Base-by-base conservation (phyloP, 92 coral and sea anemone species). In the Palythoa grandis region DNA sequence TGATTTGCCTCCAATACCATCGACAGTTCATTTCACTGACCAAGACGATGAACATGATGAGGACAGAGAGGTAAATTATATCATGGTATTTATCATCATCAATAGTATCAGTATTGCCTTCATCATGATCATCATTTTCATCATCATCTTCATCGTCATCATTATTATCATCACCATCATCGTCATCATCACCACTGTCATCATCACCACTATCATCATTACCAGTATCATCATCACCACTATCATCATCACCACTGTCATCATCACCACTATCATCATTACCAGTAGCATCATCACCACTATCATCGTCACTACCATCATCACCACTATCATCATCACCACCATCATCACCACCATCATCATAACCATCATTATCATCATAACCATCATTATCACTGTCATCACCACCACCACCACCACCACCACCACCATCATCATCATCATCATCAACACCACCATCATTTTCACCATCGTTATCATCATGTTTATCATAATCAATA, bases 11-110 rank as follows among this genome's bases (percentile, higher is more conserved):
- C 91, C 88, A 11, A 87, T 88, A 17, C 56, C 48, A 1, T 88
- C 92, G 70, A 86, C 86, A 7, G 95, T 94, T 52, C 95, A 90
- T 20, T 94, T 94, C 74, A 88, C 85, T 1, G 98, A 92, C 53
- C 92, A 92, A 50, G 85, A 80, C 13, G 72, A 67, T 47, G 85
- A 80, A 2, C 11, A 77, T 35, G 85, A 80, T 3, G 85, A 80
- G 22, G 85, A 80, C 17, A 80, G 85, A 66, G 85, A 80, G 85
- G 85, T 80, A 15, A 58, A 58, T 58, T 1, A 11, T 54, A 16
- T 7, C 2, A 54, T 54, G n/a, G 13, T 12, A 10, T 0, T 16
- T 17, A 61, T 63, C 9, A 17, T 19, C 69, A 19, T n/a, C 69
- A 5, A 6, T 20, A 7, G 15, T 0, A 58, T 58, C 22, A 13